These are phyloP conservation scores for Caiman crocodilus DNA, from an alignment of 2,797 vertebrate species.

Conservation along the genomic window DNA sequence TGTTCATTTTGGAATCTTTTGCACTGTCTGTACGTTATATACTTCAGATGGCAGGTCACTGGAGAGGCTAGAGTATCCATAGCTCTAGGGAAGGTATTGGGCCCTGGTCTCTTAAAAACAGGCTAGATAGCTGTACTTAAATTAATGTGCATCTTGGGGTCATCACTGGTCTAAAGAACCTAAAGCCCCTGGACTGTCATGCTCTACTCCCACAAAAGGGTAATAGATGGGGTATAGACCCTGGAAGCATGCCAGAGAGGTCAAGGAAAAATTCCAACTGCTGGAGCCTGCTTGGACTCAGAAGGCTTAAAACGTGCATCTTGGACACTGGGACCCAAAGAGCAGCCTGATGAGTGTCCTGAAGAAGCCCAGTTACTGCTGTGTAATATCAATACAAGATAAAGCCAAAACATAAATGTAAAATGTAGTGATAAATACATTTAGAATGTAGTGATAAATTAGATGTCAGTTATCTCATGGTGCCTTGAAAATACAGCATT, in stretches of 20 bases:
- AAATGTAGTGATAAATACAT: background rate
- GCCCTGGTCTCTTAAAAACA: rapidly evolving
- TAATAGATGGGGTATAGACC: background rate
- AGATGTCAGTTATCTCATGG: background rate
- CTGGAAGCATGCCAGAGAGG: background rate
- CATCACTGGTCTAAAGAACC: background rate
- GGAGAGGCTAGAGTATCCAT: rapidly evolving
- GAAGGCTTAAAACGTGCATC: too few species aligned
- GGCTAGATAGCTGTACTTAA: background rate
- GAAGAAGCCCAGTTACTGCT: too few species aligned
- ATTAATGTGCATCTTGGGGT: rapidly evolving
- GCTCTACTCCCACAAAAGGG: background rate
- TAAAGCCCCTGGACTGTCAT: background rate
- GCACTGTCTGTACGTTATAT: background rate
- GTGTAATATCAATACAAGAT: background rate
- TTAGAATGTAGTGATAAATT: background rate
- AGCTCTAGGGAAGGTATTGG: background rate
- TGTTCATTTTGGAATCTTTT: background rate
- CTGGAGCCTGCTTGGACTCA: too few species aligned
- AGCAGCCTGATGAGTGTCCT: too few species aligned
- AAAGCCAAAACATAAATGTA: background rate
- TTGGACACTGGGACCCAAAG: too few species aligned
- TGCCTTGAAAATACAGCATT: background rate
- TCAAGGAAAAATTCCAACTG: rapidly evolving
- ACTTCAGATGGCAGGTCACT: background rate